phyloP scores from a whole-genome alignment of 30 jellyfish, hydroid and myxozoan genomes.

The Cassiopea xamachana region DNA sequence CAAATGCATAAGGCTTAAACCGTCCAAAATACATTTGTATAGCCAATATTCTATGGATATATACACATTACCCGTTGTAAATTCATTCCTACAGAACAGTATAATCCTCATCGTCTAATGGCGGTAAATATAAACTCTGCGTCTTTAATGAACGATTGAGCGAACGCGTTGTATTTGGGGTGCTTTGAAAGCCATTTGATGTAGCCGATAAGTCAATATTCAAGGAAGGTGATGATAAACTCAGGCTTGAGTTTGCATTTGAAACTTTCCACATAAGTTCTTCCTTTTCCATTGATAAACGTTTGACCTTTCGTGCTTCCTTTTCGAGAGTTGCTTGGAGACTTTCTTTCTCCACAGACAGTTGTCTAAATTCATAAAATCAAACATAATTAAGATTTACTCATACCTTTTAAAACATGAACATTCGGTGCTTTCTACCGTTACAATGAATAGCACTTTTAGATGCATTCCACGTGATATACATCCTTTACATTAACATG shows the following conservation, averaged over 20 bases:
- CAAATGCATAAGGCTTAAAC: neutral
- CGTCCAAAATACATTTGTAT: neutral
- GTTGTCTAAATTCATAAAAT: conserved; percentile 66
- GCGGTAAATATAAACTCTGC: conserved; percentile 71
- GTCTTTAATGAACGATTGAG: conserved; percentile 52
- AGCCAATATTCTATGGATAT: neutral
- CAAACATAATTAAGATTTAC: neutral
- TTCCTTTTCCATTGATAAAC: conserved; percentile 96
- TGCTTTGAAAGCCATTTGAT: conserved; percentile 72
- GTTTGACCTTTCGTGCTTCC: conserved; percentile 86
- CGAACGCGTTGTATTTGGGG: conserved; percentile 70
- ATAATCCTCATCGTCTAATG: conserved; percentile 77
- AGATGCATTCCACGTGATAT: too few species aligned
- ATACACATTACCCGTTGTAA: neutral
- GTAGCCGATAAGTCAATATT: conserved; percentile 58
- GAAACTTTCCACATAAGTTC: conserved; percentile 95
- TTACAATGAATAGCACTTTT: too few species aligned
- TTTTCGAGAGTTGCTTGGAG: conserved; percentile 80
- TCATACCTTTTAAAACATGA: neutral
- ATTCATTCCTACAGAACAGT: conserved; percentile 21
- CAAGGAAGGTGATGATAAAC: conserved; percentile 74
- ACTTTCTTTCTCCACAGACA: conserved; percentile 93
- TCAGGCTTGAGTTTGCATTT: conserved; percentile 68
- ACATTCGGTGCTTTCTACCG: too few species aligned
- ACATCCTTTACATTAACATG: too few species aligned